Evolutionary conservation across 2,797 vertebrate genomes (phyloP), one percentile per base, ranked within the genome.

Genomic region (Rhabdophis nuchalis): DNA sequence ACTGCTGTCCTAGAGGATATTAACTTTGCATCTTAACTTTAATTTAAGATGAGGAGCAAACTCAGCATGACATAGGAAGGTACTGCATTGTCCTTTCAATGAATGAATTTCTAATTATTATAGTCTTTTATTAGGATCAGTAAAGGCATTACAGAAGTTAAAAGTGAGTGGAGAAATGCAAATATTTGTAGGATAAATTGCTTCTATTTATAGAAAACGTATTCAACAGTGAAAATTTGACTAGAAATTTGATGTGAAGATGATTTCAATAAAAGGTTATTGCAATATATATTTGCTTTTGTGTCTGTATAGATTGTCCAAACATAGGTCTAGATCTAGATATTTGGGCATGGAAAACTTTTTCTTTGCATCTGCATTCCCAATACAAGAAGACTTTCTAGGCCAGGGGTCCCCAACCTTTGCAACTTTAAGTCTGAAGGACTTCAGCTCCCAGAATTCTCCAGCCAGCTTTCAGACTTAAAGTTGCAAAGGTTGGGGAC

Each of bases 371-470:
- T 82, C 54, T 88, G 53, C 46, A 60, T 92, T 88, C 54, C 54
- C 64, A 88, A 29, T 57, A 25, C 18, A 82, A 5, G 68, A 92
- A 88, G 41, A 72, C 82, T 89, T 92, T 92, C 25, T 92, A 32
- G 86, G 4, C n/a, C n/a, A n/a, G n/a, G n/a, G n/a, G n/a, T n/a
- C n/a, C n/a, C n/a, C n/a, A n/a, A n/a, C n/a, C n/a, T n/a, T n/a
- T n/a, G n/a, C n/a, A n/a, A n/a, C n/a, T n/a, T n/a, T n/a, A n/a
- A n/a, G n/a, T n/a, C n/a, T n/a, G n/a, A n/a, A n/a, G n/a, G n/a
- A n/a, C n/a, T n/a, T n/a, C n/a, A n/a, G n/a, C n/a, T n/a, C n/a
- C n/a, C n/a, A n/a, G n/a, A n/a, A n/a, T n/a, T n/a, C n/a, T n/a
- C n/a, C n/a, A n/a, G n/a, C n/a, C n/a, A n/a, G n/a, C n/a, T n/a